Percentiles rank a stretch among this genome's conserved stretches.
These are phyloP conservation scores for Amphiprion percula DNA, from an alignment of 2,113 vertebrate genomes.

Conservation along the genomic window DNA sequence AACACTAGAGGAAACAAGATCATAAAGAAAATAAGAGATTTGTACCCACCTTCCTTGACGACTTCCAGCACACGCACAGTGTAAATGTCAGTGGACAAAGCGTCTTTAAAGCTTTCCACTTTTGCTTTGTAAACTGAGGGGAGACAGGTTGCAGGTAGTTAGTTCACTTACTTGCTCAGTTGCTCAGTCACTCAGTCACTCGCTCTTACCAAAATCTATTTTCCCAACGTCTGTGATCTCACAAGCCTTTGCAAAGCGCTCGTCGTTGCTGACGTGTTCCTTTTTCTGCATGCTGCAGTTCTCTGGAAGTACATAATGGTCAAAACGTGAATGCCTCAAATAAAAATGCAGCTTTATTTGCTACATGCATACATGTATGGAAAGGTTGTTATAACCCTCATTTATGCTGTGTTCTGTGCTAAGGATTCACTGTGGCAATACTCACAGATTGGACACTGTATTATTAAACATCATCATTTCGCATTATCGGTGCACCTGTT, in stretches of 20 bases:
- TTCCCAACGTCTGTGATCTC: conserved; percentile 62
- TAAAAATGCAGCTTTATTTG: neutral
- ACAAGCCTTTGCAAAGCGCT: conserved; percentile 76
- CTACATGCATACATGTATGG: neutral
- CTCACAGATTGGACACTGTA: no score
- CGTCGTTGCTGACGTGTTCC: accelerated
- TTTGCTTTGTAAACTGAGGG: conserved; percentile 67
- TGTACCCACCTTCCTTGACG: conserved; percentile 69
- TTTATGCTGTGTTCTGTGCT: no score
- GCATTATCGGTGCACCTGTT: no score
- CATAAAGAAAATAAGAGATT: neutral
- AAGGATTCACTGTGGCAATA: no score
- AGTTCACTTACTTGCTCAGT: neutral
- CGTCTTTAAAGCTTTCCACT: neutral
- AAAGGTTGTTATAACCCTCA: no score
- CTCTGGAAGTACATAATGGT: conserved; percentile 68
- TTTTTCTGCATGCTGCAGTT: conserved; percentile 83
- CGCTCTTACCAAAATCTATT: conserved; percentile 68
- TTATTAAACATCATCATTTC: no score
- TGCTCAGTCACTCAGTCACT: neutral
- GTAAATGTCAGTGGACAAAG: conserved; percentile 57
- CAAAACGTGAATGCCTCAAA: neutral
- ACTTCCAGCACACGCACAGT: conserved; percentile 35
- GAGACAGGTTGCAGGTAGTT: conserved; percentile 1
- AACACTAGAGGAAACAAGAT: neutral